phyloP scores from a whole-genome alignment of 2,888 invertebrate species.

The Eupithecia vulgata region DNA sequence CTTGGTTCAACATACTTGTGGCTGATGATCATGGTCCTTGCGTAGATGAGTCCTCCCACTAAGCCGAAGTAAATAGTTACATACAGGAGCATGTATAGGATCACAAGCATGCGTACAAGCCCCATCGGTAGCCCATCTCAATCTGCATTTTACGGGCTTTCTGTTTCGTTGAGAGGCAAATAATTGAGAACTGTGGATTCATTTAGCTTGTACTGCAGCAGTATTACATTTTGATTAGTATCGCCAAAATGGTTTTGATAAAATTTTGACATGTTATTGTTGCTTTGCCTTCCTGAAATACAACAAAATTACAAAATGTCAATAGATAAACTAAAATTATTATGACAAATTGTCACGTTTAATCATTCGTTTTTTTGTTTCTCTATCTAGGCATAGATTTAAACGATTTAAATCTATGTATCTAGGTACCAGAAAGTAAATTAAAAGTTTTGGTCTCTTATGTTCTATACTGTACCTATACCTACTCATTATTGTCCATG shows the following conservation, averaged over 20 bases:
- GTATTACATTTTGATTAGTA: conserved; percentile 8
- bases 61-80: conserved; percentile 66
- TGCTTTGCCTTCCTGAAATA: conserved; percentile 11
- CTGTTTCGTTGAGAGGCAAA: conserved; percentile 26
- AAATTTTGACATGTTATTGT: conserved; percentile 12
- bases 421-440: no score
- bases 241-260: conserved; percentile 9
- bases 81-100: conserved; percentile 68
- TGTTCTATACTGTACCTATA: no score
- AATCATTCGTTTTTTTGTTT: no score
- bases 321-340: no score
- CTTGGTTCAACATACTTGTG: conserved; percentile 56
- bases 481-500: no score
- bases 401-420: no score
- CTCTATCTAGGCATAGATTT: no score
- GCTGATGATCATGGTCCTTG: conserved; percentile 59
- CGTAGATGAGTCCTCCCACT: conserved; percentile 66
- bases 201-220: conserved; percentile 11
- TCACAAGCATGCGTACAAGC: conserved; percentile 61
- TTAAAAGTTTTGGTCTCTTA: no score
- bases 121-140: conserved; percentile 59
- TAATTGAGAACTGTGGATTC: not conserved
- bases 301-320: not conserved
- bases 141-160: conserved; percentile 34
- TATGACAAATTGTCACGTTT: no score